phyloP scores from a whole-genome alignment of 2,113 vertebrate species.

The Actinemys pallida region DNA sequence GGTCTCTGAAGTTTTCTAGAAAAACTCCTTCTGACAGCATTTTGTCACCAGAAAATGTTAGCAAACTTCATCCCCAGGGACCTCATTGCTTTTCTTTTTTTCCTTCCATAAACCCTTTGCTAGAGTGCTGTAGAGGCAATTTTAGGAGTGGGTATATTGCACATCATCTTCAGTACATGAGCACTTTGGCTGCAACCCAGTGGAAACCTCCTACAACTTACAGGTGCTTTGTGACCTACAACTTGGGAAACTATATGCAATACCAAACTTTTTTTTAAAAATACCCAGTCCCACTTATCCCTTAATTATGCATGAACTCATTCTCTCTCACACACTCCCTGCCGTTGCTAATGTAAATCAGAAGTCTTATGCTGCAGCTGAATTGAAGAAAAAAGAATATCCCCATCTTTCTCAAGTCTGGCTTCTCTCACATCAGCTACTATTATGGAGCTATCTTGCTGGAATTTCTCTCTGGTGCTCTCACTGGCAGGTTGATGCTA shows the following conservation, averaged over 20 bases:
- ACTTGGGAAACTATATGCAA: slow-evolving; percentile 35
- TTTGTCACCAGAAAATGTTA: neutral
- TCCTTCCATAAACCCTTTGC: neutral
- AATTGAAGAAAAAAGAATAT: neutral
- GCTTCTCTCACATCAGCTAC: neutral
- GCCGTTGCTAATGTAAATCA: neutral
- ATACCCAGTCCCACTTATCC: neutral
- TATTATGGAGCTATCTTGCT: neutral
- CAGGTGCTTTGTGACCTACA: slow-evolving; percentile 59
- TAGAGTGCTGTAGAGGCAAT: slow-evolving; percentile 13
- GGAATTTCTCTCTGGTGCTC: neutral
- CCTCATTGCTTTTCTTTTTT: neutral
- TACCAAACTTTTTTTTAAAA: neutral
- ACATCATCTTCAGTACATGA: slow-evolving; percentile 13
- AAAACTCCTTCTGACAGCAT: neutral
- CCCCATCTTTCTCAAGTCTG: neutral
- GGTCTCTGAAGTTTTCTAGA: neutral
- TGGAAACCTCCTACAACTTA: slow-evolving; percentile 50
- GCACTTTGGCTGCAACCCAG: slow-evolving; percentile 30
- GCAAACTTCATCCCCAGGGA: neutral
- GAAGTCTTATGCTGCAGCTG: neutral
- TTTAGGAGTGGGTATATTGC: slow-evolving; percentile 30
- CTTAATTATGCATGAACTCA: slow-evolving; percentile 9
- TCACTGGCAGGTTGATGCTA: neutral
- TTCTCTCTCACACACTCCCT: neutral